Percentiles rank a stretch among this genome's conserved stretches.
These are phyloP conservation scores for Plectus sambesii DNA, from an alignment of 1,140 invertebrate genomes.

Conservation along the genomic window DNA sequence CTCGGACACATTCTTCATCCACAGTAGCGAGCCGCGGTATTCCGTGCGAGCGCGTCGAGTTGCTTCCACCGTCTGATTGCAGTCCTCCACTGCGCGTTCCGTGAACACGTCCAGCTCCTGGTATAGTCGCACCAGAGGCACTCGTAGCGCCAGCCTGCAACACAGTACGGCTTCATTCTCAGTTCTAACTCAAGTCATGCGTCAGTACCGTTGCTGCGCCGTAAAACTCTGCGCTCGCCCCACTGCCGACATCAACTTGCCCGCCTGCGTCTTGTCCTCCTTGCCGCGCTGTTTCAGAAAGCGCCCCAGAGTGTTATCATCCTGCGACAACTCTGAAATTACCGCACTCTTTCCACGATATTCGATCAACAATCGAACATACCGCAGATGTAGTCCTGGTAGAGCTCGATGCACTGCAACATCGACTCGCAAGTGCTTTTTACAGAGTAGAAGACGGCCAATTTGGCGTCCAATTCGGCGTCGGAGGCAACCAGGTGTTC, in stretches of 20 bases:
- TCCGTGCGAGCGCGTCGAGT: conserved; percentile 94
- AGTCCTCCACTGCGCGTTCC: conserved; percentile 82
- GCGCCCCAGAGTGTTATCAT: conserved; percentile 83
- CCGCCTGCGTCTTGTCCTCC: conserved; percentile 68
- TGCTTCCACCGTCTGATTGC: conserved; percentile 69
- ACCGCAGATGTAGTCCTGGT: conserved; percentile 81
- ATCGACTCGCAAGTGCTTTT: conserved; percentile 77
- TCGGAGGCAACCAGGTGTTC: conserved; percentile 90
- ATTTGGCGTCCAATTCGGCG: conserved; percentile 86
- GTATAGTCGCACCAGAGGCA: conserved; percentile 74
- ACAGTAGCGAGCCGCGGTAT: conserved; percentile 80
- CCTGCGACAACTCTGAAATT: conserved; percentile 66
- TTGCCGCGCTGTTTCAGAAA: conserved; percentile 91
- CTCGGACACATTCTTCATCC: conserved; percentile 96
- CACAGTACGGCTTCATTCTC: conserved; percentile 8
- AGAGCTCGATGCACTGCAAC: conserved; percentile 77
- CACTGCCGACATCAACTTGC: conserved; percentile 80
- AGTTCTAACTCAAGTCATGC: conserved; percentile 8
- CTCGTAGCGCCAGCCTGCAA: conserved; percentile 63
- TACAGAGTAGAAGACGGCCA: conserved; percentile 84
- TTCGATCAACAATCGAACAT: conserved; percentile 19
- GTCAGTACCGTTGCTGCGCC: conserved; percentile 65
- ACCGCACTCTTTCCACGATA: conserved; percentile 18
- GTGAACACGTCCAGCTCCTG: conserved; percentile 94
- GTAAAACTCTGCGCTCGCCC: conserved; percentile 86